A percentile compares a stretch with the other conserved stretches of the same genome.
Conservation (phyloP, 2,888 invertebrate species). For the Noctua fimbriata region DNA sequence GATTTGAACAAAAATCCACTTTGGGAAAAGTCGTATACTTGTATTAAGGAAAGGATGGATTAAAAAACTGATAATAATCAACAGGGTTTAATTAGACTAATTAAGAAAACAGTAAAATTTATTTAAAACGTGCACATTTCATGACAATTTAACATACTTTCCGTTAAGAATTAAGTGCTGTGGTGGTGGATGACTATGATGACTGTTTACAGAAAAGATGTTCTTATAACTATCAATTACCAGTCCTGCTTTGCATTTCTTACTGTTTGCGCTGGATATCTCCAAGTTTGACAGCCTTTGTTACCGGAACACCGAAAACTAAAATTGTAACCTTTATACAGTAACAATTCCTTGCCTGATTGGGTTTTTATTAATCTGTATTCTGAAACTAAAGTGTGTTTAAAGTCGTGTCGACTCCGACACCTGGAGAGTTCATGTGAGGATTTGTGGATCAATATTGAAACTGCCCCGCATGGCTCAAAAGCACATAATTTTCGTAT, state of each 20-base stretch:
- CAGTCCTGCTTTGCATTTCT: constrained; percentile 39
- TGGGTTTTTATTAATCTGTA: constrained; percentile 12
- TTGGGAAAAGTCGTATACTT: too few species aligned
- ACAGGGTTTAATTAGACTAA: too few species aligned
- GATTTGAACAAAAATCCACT: too few species aligned
- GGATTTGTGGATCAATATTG: too few species aligned
- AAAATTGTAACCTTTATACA: constrained; percentile 36
- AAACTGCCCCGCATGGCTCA: too few species aligned
- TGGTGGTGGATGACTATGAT: constrained; percentile 39
- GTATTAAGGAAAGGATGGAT: too few species aligned
- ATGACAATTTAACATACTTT: constrained; percentile 17
- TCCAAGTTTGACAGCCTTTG: constrained; percentile 39
- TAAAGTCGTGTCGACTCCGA: too few species aligned
- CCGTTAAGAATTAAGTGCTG: constrained; percentile 35
- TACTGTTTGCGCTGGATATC: constrained; percentile 39
- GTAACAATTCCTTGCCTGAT: background rate
- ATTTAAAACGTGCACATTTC: too few species aligned
- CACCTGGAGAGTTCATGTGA: too few species aligned
- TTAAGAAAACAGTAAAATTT: too few species aligned
- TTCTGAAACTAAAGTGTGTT: constrained; percentile 42
- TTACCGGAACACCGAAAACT: background rate
- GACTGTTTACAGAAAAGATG: constrained; percentile 1
- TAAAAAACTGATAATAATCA: too few species aligned
- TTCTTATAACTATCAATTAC: constrained; percentile 7
- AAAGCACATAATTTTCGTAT: too few species aligned